Conservation (phyloP, 2,888 invertebrate genomes). For the Trypoxylon attenuatum region DNA sequence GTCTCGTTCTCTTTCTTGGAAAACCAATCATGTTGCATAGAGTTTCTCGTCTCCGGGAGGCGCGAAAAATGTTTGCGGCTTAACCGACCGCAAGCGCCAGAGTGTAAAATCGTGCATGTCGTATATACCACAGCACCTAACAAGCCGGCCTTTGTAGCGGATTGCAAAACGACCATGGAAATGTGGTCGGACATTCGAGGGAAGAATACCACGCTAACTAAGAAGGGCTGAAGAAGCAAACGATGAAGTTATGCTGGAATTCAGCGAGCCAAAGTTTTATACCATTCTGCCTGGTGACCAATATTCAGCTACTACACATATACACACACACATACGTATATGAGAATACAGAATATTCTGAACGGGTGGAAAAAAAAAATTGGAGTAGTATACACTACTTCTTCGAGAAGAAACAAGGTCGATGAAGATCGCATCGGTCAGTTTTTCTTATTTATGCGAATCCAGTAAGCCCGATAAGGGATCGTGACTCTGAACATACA, state of each 20-base stretch:
- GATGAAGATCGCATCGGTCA: no score
- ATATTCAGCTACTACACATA: no score
- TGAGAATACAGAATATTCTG: no score
- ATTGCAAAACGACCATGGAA: conserved; percentile 40
- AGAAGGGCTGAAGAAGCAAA: conserved; percentile 14
- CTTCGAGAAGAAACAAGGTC: no score
- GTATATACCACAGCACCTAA: conserved; percentile 30
- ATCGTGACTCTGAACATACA: no score
- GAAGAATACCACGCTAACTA: conserved; percentile 14
- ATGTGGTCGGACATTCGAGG: conserved; percentile 27
- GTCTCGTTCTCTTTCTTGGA: background rate
- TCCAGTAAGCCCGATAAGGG: no score
- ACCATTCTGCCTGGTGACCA: no score
- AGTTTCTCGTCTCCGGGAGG: conserved; percentile 28
- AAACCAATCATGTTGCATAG: conserved; percentile 14
- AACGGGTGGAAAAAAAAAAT: no score
- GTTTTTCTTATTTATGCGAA: no score
- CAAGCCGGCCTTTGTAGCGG: conserved; percentile 41
- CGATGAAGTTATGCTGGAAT: conserved; percentile 7
- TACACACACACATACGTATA: no score
- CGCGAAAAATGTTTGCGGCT: conserved; percentile 48
- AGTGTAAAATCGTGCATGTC: conserved; percentile 45
- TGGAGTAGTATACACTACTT: no score
- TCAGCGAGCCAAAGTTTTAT: background rate
- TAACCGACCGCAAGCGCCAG: conserved; percentile 40